Percentiles rank a stretch among this genome's conserved stretches.
Evolutionary conservation across 2,888 invertebrate species (phyloP).

Genomic region (Acleris literana): DNA sequence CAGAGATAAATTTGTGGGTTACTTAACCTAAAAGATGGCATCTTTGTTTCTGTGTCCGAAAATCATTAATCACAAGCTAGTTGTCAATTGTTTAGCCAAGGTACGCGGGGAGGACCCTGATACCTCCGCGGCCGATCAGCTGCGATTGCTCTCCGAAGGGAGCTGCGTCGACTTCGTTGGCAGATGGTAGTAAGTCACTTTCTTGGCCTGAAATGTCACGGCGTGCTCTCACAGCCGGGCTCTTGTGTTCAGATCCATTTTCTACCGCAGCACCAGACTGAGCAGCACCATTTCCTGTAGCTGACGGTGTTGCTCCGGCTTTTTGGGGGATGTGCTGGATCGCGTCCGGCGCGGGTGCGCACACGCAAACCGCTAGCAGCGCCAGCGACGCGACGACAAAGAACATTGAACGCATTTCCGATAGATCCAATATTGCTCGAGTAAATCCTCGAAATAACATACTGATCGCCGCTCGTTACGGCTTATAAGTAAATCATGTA

Average conservation of each 20-base stretch:
- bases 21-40: slow-evolving; percentile 15
- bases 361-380: slow-evolving; percentile 69
- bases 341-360: slow-evolving; percentile 70
- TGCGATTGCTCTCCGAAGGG: slow-evolving; percentile 66
- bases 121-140: slow-evolving; percentile 66
- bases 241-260: slow-evolving; percentile 60
- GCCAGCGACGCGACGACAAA: slow-evolving; percentile 75
- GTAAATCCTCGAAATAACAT: slow-evolving; percentile 43
- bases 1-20: not conserved
- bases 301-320: slow-evolving; percentile 73
- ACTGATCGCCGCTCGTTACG: slow-evolving; percentile 16
- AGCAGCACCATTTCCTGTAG: slow-evolving; percentile 70
- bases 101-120: slow-evolving; percentile 72
- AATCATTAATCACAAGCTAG: not conserved
- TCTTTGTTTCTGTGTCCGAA: slow-evolving; percentile 7
- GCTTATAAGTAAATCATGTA: slow-evolving; percentile 62
- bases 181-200: slow-evolving; percentile 69
- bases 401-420: slow-evolving; percentile 72
- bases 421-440: slow-evolving; percentile 72
- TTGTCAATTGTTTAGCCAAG: slow-evolving; percentile 58
- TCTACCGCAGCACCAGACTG: slow-evolving; percentile 74
- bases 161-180: slow-evolving; percentile 61
- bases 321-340: slow-evolving; percentile 75
- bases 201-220: slow-evolving; percentile 67
- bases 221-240: slow-evolving; percentile 50